Conservation (phyloP, 1,140 invertebrate species). For the Teleogryllus occipitalis region DNA sequence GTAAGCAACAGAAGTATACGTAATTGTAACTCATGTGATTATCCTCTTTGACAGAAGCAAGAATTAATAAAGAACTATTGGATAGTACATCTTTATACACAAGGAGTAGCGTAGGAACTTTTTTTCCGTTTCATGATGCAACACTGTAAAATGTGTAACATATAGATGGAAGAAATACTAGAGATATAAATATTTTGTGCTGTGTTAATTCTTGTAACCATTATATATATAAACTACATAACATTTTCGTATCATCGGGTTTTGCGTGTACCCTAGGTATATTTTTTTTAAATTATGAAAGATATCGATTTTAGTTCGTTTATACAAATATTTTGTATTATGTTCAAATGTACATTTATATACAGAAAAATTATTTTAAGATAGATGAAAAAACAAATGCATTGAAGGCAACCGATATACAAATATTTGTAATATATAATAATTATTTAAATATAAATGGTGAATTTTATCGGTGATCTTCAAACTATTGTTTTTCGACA, state of each 20-base stretch:
- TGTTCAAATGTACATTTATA: constrained; percentile 10
- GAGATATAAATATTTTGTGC: constrained; percentile 15
- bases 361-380: constrained; percentile 8
- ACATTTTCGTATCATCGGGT: constrained; percentile 1
- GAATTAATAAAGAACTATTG: neutral
- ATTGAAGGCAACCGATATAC: constrained; percentile 11
- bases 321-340: constrained; percentile 2
- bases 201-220: constrained; percentile 14
- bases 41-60: neutral
- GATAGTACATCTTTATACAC: constrained; percentile 5
- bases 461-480: constrained; percentile 12
- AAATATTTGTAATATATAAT: constrained; percentile 14
- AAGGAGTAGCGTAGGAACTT: neutral
- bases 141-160: constrained; percentile 15
- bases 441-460: constrained; percentile 17
- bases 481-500: constrained; percentile 9
- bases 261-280: constrained; percentile 3
- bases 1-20: neutral
- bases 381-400: constrained; percentile 12
- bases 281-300: constrained; percentile 3
- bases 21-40: neutral
- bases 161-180: constrained; percentile 13
- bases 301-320: constrained; percentile 5
- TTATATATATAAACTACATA: constrained; percentile 9
- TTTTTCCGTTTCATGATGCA: constrained; percentile 2